Percentiles rank a stretch among this genome's conserved stretches.
Evolutionary conservation across 2,797 vertebrate species (phyloP).

Genomic region (Capromys pilorides): DNA sequence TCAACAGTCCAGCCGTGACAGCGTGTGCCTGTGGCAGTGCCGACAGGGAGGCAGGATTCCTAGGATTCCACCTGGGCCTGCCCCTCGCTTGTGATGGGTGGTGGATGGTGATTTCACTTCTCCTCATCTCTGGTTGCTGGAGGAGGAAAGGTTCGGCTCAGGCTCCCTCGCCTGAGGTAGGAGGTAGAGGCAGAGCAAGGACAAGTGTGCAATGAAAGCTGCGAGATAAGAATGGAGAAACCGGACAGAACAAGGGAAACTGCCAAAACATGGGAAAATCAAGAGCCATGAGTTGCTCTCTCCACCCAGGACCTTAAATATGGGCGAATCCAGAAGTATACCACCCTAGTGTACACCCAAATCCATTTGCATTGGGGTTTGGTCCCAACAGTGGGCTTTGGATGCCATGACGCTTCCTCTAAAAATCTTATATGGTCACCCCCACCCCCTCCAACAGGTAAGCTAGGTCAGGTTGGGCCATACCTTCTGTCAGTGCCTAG

Average conservation of each 20-base stretch:
- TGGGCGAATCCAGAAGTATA: background rate
- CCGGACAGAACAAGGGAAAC: background rate
- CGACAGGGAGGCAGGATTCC: background rate
- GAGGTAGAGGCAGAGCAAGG: background rate
- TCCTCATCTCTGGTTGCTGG: background rate
- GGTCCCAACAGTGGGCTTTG: background rate
- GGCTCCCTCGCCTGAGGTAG: background rate
- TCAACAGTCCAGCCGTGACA: background rate
- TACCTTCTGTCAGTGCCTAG: background rate
- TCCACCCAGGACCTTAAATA: too few relatives aligned
- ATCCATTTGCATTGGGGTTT: background rate
- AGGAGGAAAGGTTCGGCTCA: background rate
- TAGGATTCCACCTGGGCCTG: background rate
- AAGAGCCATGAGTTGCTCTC: background rate
- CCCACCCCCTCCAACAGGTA: background rate
- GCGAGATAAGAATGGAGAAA: background rate
- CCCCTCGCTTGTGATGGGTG: background rate
- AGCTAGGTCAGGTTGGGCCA: background rate
- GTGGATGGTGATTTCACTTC: background rate
- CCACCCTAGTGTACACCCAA: background rate
- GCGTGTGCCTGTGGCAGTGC: background rate
- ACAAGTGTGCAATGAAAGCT: background rate
- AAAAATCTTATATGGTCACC: background rate
- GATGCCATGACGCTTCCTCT: background rate
- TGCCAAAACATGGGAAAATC: background rate